These are phyloP conservation scores for Hydrotaea cyrtoneurina DNA, from an alignment of 2,888 invertebrate genomes.

Conservation along the genomic window DNA sequence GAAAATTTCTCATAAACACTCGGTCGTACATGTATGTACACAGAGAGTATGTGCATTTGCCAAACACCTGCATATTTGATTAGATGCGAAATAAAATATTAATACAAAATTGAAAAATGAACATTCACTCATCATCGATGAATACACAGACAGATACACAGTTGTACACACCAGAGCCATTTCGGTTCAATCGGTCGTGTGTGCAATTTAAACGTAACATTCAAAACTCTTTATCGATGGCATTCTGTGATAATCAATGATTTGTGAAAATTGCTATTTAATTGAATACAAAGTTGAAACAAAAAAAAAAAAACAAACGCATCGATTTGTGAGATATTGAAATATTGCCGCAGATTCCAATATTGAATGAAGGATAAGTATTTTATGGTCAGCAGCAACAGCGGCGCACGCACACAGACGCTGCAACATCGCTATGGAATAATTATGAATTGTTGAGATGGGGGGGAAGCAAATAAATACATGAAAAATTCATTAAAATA, in stretches of 20 bases:
- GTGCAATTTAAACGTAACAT: neutral
- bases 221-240: conserved; percentile 6
- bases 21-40: too few species aligned
- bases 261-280: neutral
- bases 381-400: neutral
- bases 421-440: neutral
- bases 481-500: conserved; percentile 14
- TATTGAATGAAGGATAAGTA: neutral
- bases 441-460: neutral
- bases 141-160: too few species aligned
- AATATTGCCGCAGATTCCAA: neutral
- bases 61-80: too few species aligned
- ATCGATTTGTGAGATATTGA: neutral
- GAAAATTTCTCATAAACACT: too few species aligned
- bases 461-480: neutral
- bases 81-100: neutral
- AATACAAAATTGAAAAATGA: too few species aligned
- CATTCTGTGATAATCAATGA: neutral
- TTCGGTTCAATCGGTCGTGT: too few species aligned
- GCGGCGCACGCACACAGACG: neutral
- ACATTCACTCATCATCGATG: too few species aligned
- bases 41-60: too few species aligned
- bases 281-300: neutral
- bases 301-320: neutral
- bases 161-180: too few species aligned